These are phyloP conservation scores for Cephalopholis sonnerati DNA, from an alignment of 2,113 vertebrate genomes.

Conservation along the genomic window DNA sequence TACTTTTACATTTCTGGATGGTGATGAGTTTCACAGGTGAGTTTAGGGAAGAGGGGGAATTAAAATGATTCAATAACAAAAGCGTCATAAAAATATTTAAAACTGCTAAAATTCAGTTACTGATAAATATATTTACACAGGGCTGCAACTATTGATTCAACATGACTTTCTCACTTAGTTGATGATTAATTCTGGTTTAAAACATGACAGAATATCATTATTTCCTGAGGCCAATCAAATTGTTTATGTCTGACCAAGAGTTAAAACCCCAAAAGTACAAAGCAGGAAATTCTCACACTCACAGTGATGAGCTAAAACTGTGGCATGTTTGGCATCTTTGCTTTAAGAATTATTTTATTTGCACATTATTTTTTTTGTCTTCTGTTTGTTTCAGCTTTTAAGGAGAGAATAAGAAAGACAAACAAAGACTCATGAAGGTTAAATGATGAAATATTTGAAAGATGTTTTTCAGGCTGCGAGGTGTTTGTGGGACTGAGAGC, in stretches of 20 bases:
- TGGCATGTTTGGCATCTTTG: no score
- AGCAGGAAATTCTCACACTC: no score
- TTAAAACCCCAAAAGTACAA: not conserved
- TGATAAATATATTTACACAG: not conserved
- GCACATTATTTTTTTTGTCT: no score
- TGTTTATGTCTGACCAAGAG: not conserved
- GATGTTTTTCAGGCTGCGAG: no score
- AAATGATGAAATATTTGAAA: no score
- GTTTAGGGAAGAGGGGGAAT: not conserved
- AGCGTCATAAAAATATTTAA: not conserved
- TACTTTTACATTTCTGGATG: not conserved
- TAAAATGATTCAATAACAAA: not conserved
- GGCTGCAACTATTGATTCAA: no score
- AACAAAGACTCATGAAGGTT: no score
- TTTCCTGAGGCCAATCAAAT: not conserved
- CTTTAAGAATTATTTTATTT: no score
- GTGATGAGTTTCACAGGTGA: not conserved
- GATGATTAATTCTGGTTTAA: not conserved
- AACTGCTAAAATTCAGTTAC: not conserved
- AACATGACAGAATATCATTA: not conserved
- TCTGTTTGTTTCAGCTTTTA: no score
- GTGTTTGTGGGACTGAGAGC: no score
- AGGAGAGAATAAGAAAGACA: no score
- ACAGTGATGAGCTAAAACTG: no score
- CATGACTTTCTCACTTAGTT: not conserved